Evolutionary conservation across 2,113 vertebrate genomes (phyloP).

Genomic region (Oncorhynchus clarkii): DNA sequence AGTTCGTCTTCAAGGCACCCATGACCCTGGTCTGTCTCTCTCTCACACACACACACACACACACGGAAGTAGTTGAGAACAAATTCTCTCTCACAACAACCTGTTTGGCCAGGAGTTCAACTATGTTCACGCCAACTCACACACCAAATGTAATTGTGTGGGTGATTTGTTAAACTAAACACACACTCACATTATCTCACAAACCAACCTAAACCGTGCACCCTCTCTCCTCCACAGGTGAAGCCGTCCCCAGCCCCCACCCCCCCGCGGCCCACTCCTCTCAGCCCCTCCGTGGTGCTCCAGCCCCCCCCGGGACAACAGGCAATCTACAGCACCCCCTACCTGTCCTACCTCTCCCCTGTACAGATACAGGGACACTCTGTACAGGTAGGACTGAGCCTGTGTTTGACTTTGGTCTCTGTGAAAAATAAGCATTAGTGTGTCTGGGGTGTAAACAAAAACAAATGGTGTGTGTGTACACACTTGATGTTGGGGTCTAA

Average conservation of each 20-base stretch:
- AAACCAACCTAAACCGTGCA: neutral
- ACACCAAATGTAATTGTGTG: too few species aligned
- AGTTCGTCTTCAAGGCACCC: constrained; percentile 76
- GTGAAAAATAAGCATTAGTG: neutral
- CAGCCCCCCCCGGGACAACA: constrained; percentile 81
- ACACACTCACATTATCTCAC: neutral
- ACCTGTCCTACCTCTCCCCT: constrained; percentile 78
- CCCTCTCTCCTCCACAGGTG: constrained; percentile 62
- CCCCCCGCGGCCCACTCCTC: constrained; percentile 80
- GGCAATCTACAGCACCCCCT: constrained; percentile 63
- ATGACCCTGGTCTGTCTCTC: constrained; percentile 12
- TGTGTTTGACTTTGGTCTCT: too few species aligned
- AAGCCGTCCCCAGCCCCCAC: constrained; percentile 79
- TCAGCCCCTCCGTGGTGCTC: constrained; percentile 83
- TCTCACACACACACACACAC: neutral
- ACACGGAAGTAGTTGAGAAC: too few species aligned
- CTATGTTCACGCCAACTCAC: too few species aligned
- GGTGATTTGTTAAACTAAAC: too few species aligned
- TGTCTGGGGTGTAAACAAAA: neutral
- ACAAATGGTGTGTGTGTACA: too few species aligned
- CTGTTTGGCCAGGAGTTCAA: too few species aligned
- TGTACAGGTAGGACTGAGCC: constrained; percentile 68
- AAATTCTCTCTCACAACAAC: too few species aligned
- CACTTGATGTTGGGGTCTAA: neutral
- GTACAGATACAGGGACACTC: constrained; percentile 79